A percentile compares a stretch with the other conserved stretches of the same genome.
These are phyloP conservation scores for Enteromius argenteus DNA, from an alignment of 2,797 vertebrate genomes.

Conservation along the genomic window DNA sequence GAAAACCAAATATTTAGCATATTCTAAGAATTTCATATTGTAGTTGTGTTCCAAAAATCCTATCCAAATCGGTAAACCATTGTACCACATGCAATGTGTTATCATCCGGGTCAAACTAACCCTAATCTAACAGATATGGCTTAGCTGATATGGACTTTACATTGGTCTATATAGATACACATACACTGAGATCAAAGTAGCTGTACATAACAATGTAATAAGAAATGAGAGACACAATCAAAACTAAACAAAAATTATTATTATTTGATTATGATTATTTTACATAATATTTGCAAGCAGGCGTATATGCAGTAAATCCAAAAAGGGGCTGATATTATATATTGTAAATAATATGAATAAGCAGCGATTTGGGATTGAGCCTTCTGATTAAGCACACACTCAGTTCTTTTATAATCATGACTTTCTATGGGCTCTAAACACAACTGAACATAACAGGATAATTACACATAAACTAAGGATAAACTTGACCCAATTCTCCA, in stretches of 20 bases:
- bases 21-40: background rate
- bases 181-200: background rate
- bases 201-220: background rate
- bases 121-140: background rate
- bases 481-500: slow-evolving; percentile 65
- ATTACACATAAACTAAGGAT: slow-evolving; percentile 63
- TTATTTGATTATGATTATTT: background rate
- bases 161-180: background rate
- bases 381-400: background rate
- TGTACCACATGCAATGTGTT: background rate
- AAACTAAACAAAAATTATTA: background rate
- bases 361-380: background rate
- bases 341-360: background rate
- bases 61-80: background rate
- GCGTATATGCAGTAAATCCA: background rate
- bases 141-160: background rate
- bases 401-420: background rate
- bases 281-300: background rate
- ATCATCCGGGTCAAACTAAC: background rate
- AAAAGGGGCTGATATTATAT: background rate
- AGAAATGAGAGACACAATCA: background rate
- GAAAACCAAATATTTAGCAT: background rate
- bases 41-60: background rate
- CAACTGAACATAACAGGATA: slow-evolving; percentile 8
- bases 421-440: background rate